Evolutionary conservation across 2,797 vertebrate species (phyloP), one percentile per base, ranked within the genome.

Genomic region (Taeniopygia guttata): DNA sequence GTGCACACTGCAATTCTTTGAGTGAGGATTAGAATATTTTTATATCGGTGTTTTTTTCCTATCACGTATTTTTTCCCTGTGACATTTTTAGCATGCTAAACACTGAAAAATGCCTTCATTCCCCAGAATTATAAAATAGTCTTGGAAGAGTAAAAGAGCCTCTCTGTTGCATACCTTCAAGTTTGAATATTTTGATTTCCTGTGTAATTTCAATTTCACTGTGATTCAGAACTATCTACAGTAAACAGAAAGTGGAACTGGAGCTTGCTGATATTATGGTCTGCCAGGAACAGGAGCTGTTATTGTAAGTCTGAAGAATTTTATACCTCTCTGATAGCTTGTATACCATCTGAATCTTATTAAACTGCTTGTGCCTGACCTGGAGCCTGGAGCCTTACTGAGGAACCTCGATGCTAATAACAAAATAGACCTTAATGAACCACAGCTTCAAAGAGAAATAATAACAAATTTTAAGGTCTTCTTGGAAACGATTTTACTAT

Each of bases 171-270:
- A 87, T 88, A 88, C 68, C 81, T 97, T 97, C 95, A 92, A 92
- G 72, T 94, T 30, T 87, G 86, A 92, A 81, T 97, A 96, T 97
- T 97, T 97, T 90, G 74, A 96, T 97, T 97, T 97, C 82, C 95
- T 96, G 84, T 96, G 93, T 95, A 96, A 97, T 97, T 97, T 97
- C 96, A 95, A 96, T 97, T 93, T 96, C 0, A 38, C 96, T 96
- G 83, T 94, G 92, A 96, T 97, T 96, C 91, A 96, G 95, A 97
- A 96, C 76, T 90, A 97, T 96, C 96, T 95, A 93, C 79, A 82
- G 78, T 88, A 95, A 97, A 96, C 84, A 97, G 95, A 97, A 97
- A 88, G 66, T 30, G 42, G 94, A 96, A 94, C 84, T 94, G 77
- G 64, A 74, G 84, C 95, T 95, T 95, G 94, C 95, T 97, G 95